Base-by-base conservation (phyloP, 1,140 invertebrate species). In the Brachystomella parvula region DNA sequence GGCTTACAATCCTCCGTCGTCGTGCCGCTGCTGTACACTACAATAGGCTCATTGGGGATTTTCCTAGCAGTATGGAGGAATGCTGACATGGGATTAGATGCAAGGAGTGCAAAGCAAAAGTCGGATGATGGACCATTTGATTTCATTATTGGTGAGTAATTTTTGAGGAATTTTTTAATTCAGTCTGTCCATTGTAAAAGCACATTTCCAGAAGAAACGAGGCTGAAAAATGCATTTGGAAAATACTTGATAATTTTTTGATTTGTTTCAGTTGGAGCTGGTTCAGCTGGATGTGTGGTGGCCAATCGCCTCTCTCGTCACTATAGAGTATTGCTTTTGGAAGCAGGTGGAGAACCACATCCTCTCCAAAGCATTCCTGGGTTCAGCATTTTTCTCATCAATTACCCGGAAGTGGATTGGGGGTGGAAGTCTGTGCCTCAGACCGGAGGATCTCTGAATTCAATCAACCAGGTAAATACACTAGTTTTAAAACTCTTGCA, bases 251-350 rank as follows among this genome's bases (percentile, higher is more conserved):
- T n/a, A 39, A 6, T 6, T 39, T 39, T 39, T 39, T 39, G 19
- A 6, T 39, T 39, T 39, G 6, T 15, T 15, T 53, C 74, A 3
- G 78, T 83, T 61, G 82, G 82, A 2, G 80, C 77, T n/a, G 82
- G 82, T 35, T 79, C 80, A 1, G 78, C 81, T 2, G 82, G 82
- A 76, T 58, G 24, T 2, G 80, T 82, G 19, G 58, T 83, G 39
- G 82, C 82, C 3, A 79, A 75, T 63, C 74, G 82, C 15, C 74
- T 83, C 32, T 76, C 73, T 53, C 75, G 76, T 60, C 6, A 19
- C 9, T 53, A 53, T 21, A 19, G 6, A 12, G 76, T 81, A 19
- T 70, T 80, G n/a, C 66, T 81, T 21, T 19, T 81, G 15, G 85
- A 86, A 78, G 80, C 82, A 66, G 85, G 84, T n/a, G 75, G 71